Evolutionary conservation across 1,140 invertebrate species (phyloP).

Genomic region (Campoletis sonorensis): DNA sequence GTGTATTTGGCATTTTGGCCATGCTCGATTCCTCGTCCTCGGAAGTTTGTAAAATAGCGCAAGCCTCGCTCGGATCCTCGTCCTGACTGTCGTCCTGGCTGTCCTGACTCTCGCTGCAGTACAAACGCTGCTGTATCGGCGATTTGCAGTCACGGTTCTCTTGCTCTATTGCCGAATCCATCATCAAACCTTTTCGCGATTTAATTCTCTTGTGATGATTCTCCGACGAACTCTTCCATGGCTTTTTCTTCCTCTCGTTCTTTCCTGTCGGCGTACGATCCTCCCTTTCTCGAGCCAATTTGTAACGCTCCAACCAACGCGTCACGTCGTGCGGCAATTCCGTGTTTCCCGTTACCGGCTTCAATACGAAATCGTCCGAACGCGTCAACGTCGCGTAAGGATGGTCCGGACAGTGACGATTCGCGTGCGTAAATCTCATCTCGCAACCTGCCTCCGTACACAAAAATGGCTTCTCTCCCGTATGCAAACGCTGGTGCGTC

Average conservation of each 20-base stretch:
- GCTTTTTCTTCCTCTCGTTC: slow-evolving; percentile 71
- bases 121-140: slow-evolving; percentile 63
- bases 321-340: slow-evolving; percentile 78
- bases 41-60: slow-evolving; percentile 65
- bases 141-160: slow-evolving; percentile 69
- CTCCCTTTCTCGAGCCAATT: slow-evolving; percentile 72
- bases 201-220: slow-evolving; percentile 69
- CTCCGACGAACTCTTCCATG: slow-evolving; percentile 68
- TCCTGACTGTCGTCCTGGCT: slow-evolving; percentile 74
- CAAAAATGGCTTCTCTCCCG: slow-evolving; percentile 89
- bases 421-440: slow-evolving; percentile 89
- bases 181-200: slow-evolving; percentile 72
- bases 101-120: slow-evolving; percentile 68
- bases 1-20: slow-evolving; percentile 64
- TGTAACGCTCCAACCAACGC: slow-evolving; percentile 79
- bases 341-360: slow-evolving; percentile 75
- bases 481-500: slow-evolving; percentile 89
- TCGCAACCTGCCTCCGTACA: slow-evolving; percentile 83
- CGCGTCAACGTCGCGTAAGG: slow-evolving; percentile 79
- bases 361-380: slow-evolving; percentile 77
- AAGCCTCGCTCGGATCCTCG: slow-evolving; percentile 68
- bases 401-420: slow-evolving; percentile 85
- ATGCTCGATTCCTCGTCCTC: slow-evolving; percentile 67
- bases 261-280: slow-evolving; percentile 76
- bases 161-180: slow-evolving; percentile 71